Evolutionary conservation across 2,888 invertebrate genomes (phyloP).

Genomic region (Euplexia lucipara): DNA sequence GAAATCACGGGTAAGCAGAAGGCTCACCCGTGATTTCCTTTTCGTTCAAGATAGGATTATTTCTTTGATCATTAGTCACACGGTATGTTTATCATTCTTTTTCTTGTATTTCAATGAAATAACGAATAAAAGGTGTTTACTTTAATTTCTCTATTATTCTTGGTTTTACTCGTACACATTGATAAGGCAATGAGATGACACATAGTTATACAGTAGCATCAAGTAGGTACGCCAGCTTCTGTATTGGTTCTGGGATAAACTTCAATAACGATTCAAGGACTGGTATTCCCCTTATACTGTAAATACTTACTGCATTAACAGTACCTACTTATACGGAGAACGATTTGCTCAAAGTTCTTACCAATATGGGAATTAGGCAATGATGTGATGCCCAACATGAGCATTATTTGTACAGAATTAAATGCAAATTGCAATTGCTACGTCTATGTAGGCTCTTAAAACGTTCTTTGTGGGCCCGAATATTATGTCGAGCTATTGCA

Average conservation of each 20-base stretch:
- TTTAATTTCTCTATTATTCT: not conserved
- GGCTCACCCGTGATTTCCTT: no score
- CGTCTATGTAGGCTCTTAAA: not conserved
- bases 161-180: not conserved
- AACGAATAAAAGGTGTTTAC: not conserved
- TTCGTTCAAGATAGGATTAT: not conserved
- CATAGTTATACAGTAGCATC: not conserved
- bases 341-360: no score
- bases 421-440: not conserved
- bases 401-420: not conserved
- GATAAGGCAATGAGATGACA: not conserved
- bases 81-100: conserved; percentile 1
- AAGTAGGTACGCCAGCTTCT: not conserved
- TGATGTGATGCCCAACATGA: not conserved
- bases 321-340: no score
- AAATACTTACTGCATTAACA: not conserved
- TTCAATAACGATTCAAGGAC: not conserved
- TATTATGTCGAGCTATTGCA: no score
- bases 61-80: not conserved
- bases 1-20: not conserved
- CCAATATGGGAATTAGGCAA: no score
- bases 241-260: not conserved
- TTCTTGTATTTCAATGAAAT: not conserved
- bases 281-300: not conserved
- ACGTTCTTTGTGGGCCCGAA: no score